These are phyloP conservation scores for Petrophora chlorosata DNA, from an alignment of 2,888 invertebrate genomes.

Conservation along the genomic window DNA sequence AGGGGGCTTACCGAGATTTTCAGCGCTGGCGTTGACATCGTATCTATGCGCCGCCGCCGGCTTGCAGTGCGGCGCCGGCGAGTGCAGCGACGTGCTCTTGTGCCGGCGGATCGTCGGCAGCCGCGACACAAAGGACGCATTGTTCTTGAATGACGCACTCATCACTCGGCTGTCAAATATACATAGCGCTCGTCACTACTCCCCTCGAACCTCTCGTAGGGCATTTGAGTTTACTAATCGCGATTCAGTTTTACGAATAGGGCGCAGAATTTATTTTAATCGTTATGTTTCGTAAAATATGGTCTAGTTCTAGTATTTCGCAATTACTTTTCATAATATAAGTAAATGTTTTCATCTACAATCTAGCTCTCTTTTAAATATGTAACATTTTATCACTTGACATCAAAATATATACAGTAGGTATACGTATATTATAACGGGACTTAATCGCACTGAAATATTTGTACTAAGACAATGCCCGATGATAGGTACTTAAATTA, in stretches of 20 bases:
- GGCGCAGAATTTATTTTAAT: no score
- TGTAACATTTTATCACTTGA: no score
- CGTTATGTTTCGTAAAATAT: no score
- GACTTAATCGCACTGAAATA: no score
- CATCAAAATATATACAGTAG: no score
- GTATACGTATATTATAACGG: no score
- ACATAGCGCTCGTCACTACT: constrained; percentile 42
- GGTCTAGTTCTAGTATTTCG: no score
- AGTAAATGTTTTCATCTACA: no score
- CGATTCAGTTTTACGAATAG: constrained; percentile 28
- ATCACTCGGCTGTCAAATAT: constrained; percentile 85
- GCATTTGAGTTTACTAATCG: constrained; percentile 28
- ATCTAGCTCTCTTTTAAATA: no score
- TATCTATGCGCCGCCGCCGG: constrained; percentile 86
- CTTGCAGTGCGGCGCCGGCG: constrained; percentile 87
- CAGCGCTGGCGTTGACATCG: constrained; percentile 89
- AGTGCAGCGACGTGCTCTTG: constrained; percentile 90
- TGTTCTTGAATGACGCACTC: constrained; percentile 94
- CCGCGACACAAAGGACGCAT: constrained; percentile 95
- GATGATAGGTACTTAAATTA: no score
- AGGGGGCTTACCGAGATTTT: constrained; percentile 86
- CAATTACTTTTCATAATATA: no score
- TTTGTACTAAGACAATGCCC: no score
- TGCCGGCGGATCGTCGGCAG: constrained; percentile 93
- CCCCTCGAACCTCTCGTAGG: constrained; percentile 28